Base-by-base conservation (phyloP, 2,113 vertebrate species). In the Tympanuchus pallidicinctus region DNA sequence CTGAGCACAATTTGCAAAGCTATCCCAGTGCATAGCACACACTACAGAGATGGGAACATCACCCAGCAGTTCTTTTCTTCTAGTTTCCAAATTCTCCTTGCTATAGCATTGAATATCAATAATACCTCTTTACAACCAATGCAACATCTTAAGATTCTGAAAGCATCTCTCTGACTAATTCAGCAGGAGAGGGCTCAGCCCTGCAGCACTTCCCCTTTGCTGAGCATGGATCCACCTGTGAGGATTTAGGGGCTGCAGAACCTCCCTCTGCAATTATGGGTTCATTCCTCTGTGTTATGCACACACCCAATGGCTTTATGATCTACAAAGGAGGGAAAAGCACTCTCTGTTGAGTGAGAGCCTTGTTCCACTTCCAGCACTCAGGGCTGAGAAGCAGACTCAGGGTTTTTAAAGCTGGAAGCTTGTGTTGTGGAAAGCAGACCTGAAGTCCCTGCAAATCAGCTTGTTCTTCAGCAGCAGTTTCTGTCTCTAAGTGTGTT, bases 231-330 rank as follows among this genome's bases (percentile, higher is more conserved):
- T 32, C 25, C 45, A 57, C 18, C 16, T 24, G 3, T 6, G 4
- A 1, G 25, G 28, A 2, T 13, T 30, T 13, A 22, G 7, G 27
- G 25, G 11, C 38, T 57, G 28, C 38, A 21, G n/a, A n/a, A 27
- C 70, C 10, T 61, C 52, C 52, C 52, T 54, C 27, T 54, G 52
- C 52, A 28, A 54, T 10, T 54, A 25, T 0, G 2, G 15, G 18
- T 43, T 24, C 30, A 1, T 3, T 21, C 13, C 45, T 65, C 60
- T 61, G 28, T 67, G 72, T 65, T 21, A 6, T 19, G 20, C 28
- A 0, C 5, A 10, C 11, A 3, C 42, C 19, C 0, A 0, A 5
- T 83, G 90, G 42, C 36, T 70, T 19, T 24, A 30, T 8, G 61
- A 43, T 5, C 69, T 15, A 0, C 3, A 40, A 52, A 63, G 32